Percentiles rank a stretch among this genome's conserved stretches.
These are phyloP conservation scores for Hippolais icterina DNA, from an alignment of 2,113 vertebrate species.

Conservation along the genomic window DNA sequence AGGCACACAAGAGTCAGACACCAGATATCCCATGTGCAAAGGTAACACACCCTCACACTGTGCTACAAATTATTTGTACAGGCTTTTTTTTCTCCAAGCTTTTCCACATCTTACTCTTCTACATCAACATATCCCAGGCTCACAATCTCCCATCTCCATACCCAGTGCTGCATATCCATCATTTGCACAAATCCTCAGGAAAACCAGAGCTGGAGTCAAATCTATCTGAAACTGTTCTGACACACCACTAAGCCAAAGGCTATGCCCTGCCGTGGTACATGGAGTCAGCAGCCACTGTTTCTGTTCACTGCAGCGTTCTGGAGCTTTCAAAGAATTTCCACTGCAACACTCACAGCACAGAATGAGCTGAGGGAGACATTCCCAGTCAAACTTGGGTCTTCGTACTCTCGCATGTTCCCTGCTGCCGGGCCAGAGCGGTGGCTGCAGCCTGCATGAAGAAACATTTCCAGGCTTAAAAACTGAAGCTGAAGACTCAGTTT, in stretches of 20 bases:
- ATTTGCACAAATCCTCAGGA: background rate
- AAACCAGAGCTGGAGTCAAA: background rate
- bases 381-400: background rate
- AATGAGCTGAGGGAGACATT: background rate
- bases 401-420: background rate
- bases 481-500: background rate
- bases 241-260: background rate
- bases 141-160: background rate
- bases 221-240: background rate
- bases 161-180: background rate
- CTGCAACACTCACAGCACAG: background rate
- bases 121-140: background rate
- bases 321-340: background rate
- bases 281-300: background rate
- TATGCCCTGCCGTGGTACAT: background rate
- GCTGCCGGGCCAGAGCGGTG: background rate
- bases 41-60: background rate
- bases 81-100: background rate
- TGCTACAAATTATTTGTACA: background rate
- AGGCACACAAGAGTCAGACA: background rate
- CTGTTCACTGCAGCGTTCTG: background rate
- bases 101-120: background rate
- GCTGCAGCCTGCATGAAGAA: background rate
- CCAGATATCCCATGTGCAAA: background rate
- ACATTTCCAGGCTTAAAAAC: background rate